Conservation (phyloP, 1,140 invertebrate genomes). For the Medauroidea extradentata region DNA sequence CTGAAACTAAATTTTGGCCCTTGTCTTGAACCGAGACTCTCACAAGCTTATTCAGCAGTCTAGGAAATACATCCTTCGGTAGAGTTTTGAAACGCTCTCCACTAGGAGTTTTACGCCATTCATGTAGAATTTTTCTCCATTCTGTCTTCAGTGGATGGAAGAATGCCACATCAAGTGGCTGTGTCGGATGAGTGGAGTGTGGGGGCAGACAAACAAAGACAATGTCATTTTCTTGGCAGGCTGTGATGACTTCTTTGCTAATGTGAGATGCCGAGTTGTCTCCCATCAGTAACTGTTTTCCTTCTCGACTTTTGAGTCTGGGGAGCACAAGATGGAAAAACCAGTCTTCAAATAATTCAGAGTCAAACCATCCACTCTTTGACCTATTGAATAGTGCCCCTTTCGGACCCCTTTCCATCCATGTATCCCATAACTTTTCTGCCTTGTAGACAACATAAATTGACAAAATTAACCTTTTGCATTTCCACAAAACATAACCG, state of each 20-base stretch:
- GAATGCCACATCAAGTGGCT: too few species aligned
- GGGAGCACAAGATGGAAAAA: background rate
- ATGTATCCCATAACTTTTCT: background rate
- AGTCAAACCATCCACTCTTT: conserved; percentile 1
- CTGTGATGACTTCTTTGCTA: conserved; percentile 18
- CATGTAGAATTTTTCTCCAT: too few species aligned
- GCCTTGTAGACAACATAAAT: background rate
- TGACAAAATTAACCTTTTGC: conserved; percentile 8
- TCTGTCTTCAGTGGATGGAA: too few species aligned
- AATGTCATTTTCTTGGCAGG: conserved; percentile 27
- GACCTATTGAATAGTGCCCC: background rate
- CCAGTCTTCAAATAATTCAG: conserved; percentile 2
- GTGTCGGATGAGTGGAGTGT: conserved; percentile 29
- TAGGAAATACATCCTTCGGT: too few species aligned
- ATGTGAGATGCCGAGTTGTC: conserved; percentile 40
- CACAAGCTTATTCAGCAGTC: too few species aligned
- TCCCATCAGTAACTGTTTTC: conserved; percentile 26
- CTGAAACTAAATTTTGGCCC: too few species aligned
- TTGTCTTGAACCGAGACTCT: too few species aligned
- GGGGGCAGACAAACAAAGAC: conserved; percentile 33
- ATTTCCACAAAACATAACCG: conserved; percentile 23
- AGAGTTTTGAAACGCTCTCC: too few species aligned
- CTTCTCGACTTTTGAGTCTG: background rate
- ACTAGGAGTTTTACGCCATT: too few species aligned
- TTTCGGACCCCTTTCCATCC: background rate